These are phyloP conservation scores for Lordiphosa stackelbergi DNA, from an alignment of 1,140 invertebrate genomes.

Conservation along the genomic window DNA sequence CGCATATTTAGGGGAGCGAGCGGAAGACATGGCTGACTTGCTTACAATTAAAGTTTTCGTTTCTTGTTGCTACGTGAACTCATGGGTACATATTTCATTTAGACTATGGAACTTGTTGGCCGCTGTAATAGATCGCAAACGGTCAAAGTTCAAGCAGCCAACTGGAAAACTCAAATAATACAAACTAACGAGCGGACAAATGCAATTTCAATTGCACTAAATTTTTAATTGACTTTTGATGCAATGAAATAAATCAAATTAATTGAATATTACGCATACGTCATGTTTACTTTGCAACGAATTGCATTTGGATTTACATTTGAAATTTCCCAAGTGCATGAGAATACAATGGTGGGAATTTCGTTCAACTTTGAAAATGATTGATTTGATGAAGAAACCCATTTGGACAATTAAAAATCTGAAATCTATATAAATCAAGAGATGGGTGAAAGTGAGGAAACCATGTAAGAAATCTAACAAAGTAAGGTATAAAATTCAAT, in stretches of 20 bases:
- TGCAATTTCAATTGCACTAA: conserved; percentile 37
- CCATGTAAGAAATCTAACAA: too few relatives aligned
- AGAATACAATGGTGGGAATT: background rate
- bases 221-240: conserved; percentile 67
- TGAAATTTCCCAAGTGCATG: conserved; percentile 7
- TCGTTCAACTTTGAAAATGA: too few relatives aligned
- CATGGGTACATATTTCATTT: conserved; percentile 23
- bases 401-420: too few relatives aligned
- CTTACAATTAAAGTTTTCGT: conserved; percentile 36
- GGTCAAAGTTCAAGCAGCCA: conserved; percentile 58
- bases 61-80: conserved; percentile 5
- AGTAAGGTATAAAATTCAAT: too few relatives aligned
- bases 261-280: conserved; percentile 70
- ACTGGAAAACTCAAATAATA: conserved; percentile 41
- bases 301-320: conserved; percentile 32
- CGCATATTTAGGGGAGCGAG: conserved; percentile 17
- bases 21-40: conserved; percentile 4
- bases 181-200: conserved; percentile 13
- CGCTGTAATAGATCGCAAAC: conserved; percentile 8
- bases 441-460: too few relatives aligned
- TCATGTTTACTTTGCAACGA: conserved; percentile 31
- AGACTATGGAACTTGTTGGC: conserved; percentile 2
- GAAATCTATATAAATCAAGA: too few relatives aligned
- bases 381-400: too few relatives aligned
- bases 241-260: conserved; percentile 52